phyloP scores from a whole-genome alignment of 2,113 vertebrate genomes.

The Tretioscincus oriximinensis region DNA sequence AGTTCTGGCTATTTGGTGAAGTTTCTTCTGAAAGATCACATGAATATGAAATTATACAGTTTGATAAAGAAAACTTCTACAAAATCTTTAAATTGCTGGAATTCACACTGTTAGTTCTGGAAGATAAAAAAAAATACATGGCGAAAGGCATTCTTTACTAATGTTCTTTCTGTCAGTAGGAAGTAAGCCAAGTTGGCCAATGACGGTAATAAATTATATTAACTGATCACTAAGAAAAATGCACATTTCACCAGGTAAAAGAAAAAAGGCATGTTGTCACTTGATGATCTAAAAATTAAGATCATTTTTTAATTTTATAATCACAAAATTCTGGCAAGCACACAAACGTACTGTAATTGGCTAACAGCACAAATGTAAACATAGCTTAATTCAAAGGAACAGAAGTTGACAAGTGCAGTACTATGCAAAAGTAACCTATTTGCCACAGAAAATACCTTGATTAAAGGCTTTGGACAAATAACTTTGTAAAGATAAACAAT shows the following conservation, averaged over 20 bases:
- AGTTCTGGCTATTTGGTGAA: not conserved
- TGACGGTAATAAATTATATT: too few relatives aligned
- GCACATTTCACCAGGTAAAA: too few relatives aligned
- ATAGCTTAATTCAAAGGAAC: constrained; percentile 24
- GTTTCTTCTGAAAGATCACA: not conserved
- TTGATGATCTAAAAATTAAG: constrained; percentile 11
- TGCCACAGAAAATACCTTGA: constrained; percentile 28
- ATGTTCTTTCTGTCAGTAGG: constrained; percentile 42
- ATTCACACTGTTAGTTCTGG: not conserved
- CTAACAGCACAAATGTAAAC: constrained; percentile 24
- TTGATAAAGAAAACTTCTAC: not conserved
- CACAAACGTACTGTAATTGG: constrained; percentile 42
- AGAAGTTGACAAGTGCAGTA: constrained; percentile 40
- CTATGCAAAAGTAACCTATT: constrained; percentile 40
- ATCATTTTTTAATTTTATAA: constrained; percentile 29
- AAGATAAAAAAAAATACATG: constrained; percentile 30
- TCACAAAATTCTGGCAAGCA: constrained; percentile 35
- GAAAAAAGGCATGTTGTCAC: constrained; percentile 21
- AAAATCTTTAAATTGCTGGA: not conserved
- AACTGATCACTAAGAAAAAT: too few relatives aligned
- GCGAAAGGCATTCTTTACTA: constrained; percentile 44
- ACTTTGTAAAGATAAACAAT: not conserved
- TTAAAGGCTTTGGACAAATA: constrained; percentile 23
- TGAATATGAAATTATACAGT: not conserved
- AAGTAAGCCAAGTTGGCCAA: constrained; percentile 19